Evolutionary conservation across 2,113 vertebrate species (phyloP), one percentile per base, ranked within the genome.

Genomic region (Formicarius rufipectus): DNA sequence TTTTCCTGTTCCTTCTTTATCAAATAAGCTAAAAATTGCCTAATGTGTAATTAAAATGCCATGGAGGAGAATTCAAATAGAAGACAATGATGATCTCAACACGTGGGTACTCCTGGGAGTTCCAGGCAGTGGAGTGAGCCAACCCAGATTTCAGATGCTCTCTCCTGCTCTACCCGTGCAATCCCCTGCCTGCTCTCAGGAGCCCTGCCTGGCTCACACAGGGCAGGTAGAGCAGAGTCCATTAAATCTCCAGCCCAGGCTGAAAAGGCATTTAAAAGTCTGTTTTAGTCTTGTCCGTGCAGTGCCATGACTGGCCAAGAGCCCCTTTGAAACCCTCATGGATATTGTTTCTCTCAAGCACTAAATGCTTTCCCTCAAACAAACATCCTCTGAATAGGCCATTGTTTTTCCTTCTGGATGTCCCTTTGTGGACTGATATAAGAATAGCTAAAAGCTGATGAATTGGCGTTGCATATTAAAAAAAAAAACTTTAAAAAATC

Each of bases 381-480:
- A 93, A 85, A 89, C 47, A 50, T 79, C 37, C 73, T 87, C 83
- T 97, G 94, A 97, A 96, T 96, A 95, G 93, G 60, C 84, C 50
- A 96, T 97, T 96, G 91, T 95, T 63, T 90, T 86, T 59, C 55
- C 68, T 95, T 95, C 79, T 96, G 93, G 93, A 84, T 93, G 75
- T 76, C 59, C 39, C 68, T 88, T 91, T 90, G 75, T 92, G 75
- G 79, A 74, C 56, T 52, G 88, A 83, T 88, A 96, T 63, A 96
- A 96, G 91, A 96, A 94, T 84, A 92, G 90, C 95, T 91, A 60
- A 93, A 90, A 94, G 56, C 68, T 90, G 82, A 35, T 84, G 75
- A 87, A 71, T 37, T 90, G 67, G 67, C 66, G 83, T 95, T 91
- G 91, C 76, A 55, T 71, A 78, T 90, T 52, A 1, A 2, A 40